Percentiles rank a stretch among this genome's conserved stretches.
Evolutionary conservation across 2,888 invertebrate genomes (phyloP).

Genomic region (Tinea semifulvella): DNA sequence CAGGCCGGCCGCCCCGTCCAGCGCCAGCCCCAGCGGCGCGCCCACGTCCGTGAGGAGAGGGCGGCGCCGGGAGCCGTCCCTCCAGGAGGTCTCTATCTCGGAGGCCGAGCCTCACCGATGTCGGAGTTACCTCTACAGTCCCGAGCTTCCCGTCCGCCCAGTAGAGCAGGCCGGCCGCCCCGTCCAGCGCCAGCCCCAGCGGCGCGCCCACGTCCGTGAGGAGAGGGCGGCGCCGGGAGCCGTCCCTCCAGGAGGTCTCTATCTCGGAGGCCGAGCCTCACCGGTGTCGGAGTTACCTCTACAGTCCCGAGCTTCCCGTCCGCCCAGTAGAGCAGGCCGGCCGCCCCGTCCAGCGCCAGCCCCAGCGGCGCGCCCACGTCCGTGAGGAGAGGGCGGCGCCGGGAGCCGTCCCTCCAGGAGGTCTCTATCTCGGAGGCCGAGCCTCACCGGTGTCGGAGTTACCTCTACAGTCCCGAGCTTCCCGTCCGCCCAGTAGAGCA

Average conservation of each 20-base stretch:
- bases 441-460: too few species aligned
- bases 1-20: too few species aligned
- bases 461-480: slow-evolving; percentile 95
- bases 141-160: slow-evolving; percentile 97
- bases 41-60: too few species aligned
- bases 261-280: slow-evolving; percentile 91
- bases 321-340: slow-evolving; percentile 93
- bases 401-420: slow-evolving; percentile 82
- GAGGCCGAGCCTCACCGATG: too few species aligned
- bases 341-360: slow-evolving; percentile 93
- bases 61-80: too few species aligned
- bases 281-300: slow-evolving; percentile 96
- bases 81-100: too few species aligned
- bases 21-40: too few species aligned
- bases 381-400: slow-evolving; percentile 85
- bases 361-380: slow-evolving; percentile 99
- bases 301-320: slow-evolving; percentile 95
- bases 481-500: slow-evolving; percentile 97
- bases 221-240: slow-evolving; percentile 83
- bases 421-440: too few species aligned
- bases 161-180: slow-evolving; percentile 85
- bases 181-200: slow-evolving; percentile 90
- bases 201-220: slow-evolving; percentile 87
- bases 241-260: slow-evolving; percentile 97
- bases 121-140: too few species aligned